Evolutionary conservation across 2,113 vertebrate genomes (phyloP).

Genomic region (Trinectes maculatus): DNA sequence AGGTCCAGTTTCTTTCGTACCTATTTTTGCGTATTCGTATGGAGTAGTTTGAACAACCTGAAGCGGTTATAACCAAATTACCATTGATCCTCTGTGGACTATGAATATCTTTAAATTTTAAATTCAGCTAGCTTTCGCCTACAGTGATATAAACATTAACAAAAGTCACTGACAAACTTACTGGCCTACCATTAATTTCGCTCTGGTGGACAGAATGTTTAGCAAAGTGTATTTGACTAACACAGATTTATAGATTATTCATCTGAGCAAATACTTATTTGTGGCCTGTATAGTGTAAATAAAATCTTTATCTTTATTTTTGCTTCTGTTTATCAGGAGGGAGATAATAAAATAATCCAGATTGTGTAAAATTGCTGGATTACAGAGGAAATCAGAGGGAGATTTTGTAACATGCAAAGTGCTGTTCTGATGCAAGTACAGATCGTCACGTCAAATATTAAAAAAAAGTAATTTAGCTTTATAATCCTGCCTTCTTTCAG

Average conservation of each 20-base stretch:
- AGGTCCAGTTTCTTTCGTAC: background rate
- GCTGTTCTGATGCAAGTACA: constrained; percentile 48
- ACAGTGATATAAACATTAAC: too few species aligned
- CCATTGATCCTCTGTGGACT: background rate
- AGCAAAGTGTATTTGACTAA: constrained; percentile 9
- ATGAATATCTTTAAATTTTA: too few species aligned
- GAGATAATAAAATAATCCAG: constrained; percentile 77
- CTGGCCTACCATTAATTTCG: background rate
- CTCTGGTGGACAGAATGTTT: constrained; percentile 14
- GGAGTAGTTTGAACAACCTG: too few species aligned
- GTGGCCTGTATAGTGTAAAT: constrained; percentile 68
- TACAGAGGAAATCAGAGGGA: constrained; percentile 75
- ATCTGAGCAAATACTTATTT: constrained; percentile 57
- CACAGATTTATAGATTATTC: constrained; percentile 31
- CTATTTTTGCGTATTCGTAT: too few species aligned
- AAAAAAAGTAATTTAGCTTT: constrained; percentile 63
- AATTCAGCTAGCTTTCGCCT: too few species aligned
- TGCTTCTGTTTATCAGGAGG: constrained; percentile 58
- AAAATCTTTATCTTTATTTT: constrained; percentile 68
- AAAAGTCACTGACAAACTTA: background rate
- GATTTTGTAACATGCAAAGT: constrained; percentile 62
- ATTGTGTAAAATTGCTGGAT: constrained; percentile 78
- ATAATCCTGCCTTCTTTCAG: constrained; percentile 55
- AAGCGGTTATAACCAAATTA: too few species aligned
- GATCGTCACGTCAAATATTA: constrained; percentile 61